Evolutionary conservation across 2,797 vertebrate genomes (phyloP).

Genomic region (Danio aesculapii): DNA sequence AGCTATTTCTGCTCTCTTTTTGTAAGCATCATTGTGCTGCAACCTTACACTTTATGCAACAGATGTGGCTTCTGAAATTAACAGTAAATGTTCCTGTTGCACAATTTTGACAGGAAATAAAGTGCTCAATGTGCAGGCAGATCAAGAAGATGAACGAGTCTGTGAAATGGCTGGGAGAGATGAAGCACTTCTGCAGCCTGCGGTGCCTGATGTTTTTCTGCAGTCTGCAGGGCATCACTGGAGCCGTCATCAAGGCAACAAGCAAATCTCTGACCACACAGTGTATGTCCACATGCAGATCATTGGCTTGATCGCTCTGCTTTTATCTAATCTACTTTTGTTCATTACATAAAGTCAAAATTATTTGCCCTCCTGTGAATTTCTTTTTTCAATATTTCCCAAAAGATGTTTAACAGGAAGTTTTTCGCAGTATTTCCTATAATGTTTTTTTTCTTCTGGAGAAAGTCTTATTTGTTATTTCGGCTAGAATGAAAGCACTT

Average conservation of each 20-base stretch:
- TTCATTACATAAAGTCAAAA: neutral
- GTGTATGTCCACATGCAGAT: conserved; percentile 76
- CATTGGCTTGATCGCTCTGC: neutral
- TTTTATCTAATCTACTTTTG: neutral
- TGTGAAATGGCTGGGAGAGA: conserved; percentile 88
- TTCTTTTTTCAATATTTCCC: too few relatives aligned
- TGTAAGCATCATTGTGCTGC: neutral
- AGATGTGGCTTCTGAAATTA: neutral
- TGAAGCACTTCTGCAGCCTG: conserved; percentile 95
- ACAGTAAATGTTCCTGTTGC: conserved; percentile 8
- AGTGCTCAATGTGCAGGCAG: conserved; percentile 89
- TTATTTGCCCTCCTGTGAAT: too few relatives aligned
- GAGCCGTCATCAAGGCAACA: conserved; percentile 63
- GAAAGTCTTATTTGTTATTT: too few relatives aligned
- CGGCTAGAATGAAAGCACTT: too few relatives aligned
- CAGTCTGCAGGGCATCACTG: conserved; percentile 87
- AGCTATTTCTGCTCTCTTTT: too few relatives aligned
- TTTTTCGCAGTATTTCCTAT: too few relatives aligned
- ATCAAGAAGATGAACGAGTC: conserved; percentile 91
- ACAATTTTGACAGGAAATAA: conserved; percentile 83
- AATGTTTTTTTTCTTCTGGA: too few relatives aligned
- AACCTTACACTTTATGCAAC: neutral
- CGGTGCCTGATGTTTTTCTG: conserved; percentile 91
- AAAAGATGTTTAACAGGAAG: too few relatives aligned
- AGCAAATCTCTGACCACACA: conserved; percentile 63